Percentiles rank a stretch among this genome's conserved stretches.
Evolutionary conservation across 2,113 vertebrate species (phyloP).

Genomic region (Clarias gariepinus): DNA sequence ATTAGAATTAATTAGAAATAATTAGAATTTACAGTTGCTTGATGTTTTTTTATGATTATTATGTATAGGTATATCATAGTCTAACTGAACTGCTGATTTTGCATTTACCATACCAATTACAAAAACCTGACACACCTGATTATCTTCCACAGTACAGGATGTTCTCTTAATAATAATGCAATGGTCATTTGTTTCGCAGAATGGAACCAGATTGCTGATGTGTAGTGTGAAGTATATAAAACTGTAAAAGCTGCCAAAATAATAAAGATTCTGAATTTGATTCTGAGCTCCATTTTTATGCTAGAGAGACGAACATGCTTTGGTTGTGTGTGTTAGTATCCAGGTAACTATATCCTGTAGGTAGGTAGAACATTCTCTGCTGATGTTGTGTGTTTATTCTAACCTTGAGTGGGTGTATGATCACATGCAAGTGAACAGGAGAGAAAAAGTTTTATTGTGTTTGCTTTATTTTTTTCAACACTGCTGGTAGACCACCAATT

Average conservation of each 20-base stretch:
- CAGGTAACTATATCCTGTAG: neutral
- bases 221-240: neutral
- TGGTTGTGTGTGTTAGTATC: neutral
- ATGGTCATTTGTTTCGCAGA: neutral
- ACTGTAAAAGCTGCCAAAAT: neutral
- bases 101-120: too few relatives aligned
- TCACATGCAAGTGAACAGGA: neutral
- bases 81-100: too few relatives aligned
- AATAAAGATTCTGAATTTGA: neutral
- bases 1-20: too few relatives aligned
- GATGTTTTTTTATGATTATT: too few relatives aligned
- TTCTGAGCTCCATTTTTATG: neutral
- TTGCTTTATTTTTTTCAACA: neutral
- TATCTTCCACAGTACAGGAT: too few relatives aligned
- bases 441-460: neutral
- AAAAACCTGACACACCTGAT: too few relatives aligned
- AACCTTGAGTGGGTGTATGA: neutral
- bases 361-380: neutral
- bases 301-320: neutral
- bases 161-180: neutral
- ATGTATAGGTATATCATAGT: too few relatives aligned
- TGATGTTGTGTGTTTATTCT: neutral
- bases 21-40: too few relatives aligned
- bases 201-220: neutral
- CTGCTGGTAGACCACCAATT: neutral